Evolutionary conservation across 2,888 invertebrate species (phyloP), one percentile per base, ranked within the genome.

Genomic region (Dryocosmus kuriphilus): DNA sequence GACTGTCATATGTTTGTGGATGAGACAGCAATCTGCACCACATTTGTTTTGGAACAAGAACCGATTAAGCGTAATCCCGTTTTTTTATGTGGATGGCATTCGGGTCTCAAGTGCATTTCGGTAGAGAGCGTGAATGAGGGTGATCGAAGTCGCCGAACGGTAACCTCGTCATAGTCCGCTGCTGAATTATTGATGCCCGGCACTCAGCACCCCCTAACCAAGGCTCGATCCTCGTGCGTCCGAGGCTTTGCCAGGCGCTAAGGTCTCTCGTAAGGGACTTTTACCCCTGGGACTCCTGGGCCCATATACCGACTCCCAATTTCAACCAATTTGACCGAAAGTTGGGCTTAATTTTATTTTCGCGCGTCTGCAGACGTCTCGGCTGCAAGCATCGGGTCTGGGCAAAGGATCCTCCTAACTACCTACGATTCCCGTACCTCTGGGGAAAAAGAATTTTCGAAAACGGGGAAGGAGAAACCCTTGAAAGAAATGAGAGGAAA

Each of bases 291-390:
- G 88, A 87, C 82, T 80, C 63, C 82, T 80, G 77, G 77, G 80
- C 86, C 84, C 86, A 80, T 77, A 84, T 62, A 80, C 79, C 84
- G 85, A 86, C 92, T 93, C 92, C 93, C 93, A 93, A 93, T 93
- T 94, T 93, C 92, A 92, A 93, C 93, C 93, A 93, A 93, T 94
- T 94, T 93, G 91, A 92, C 92, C 92, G 91, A 92, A 92, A 93
- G 92, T 93, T 93, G 91, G 91, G 91, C 92, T 92, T 92, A 93
- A 93, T 93, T 92, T 92, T 92, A 92, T 93, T 93, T 93, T 92
- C 93, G 92, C 93, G 92, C 93, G 89, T 88, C 88, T 89, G 85
- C 87, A 87, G 86, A 86, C 84, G 81, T 80, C 79, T 60, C 57
- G 51, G 67, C 51, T 71, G 71, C 71, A 75, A 73, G 79, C 81